Percentiles rank a stretch among this genome's conserved stretches.
Conservation (phyloP, 1,140 invertebrate genomes). For the Leptopilina clavipes region DNA sequence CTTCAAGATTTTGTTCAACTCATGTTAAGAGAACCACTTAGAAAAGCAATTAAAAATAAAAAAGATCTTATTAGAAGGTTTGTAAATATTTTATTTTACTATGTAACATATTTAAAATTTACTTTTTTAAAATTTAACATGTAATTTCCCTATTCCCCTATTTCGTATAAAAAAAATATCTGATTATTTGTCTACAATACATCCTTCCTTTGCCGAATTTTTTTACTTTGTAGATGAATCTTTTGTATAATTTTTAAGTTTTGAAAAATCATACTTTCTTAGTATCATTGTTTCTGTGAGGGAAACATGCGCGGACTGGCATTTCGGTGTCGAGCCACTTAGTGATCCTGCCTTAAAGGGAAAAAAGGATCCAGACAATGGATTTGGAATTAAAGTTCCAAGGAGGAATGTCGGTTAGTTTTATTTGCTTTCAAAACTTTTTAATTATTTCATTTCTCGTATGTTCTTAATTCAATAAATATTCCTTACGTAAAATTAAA, state of each 20-base stretch:
- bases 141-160: no score
- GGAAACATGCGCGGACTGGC: slow-evolving; percentile 98
- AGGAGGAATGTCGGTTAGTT: slow-evolving; percentile 91
- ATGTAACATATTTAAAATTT: no score
- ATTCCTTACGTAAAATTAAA: slow-evolving; percentile 8
- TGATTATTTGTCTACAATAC: no score
- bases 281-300: slow-evolving; percentile 96
- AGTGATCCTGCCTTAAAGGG: slow-evolving; percentile 96
- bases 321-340: slow-evolving; percentile 91
- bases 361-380: slow-evolving; percentile 94
- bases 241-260: neutral
- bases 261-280: slow-evolving; percentile 53
- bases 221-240: no score
- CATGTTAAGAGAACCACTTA: slow-evolving; percentile 90
- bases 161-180: no score
- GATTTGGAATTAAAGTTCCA: slow-evolving; percentile 94
- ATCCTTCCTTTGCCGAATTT: no score
- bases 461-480: slow-evolving; percentile 1
- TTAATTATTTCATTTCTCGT: neutral
- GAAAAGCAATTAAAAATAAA: slow-evolving; percentile 98
- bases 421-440: slow-evolving; percentile 35
- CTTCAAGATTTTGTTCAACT: slow-evolving; percentile 98
- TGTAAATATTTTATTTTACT: slow-evolving; percentile 28
- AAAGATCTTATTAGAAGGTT: slow-evolving; percentile 95
- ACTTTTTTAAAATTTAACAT: no score